Percentiles rank a stretch among this genome's conserved stretches.
These are phyloP conservation scores for Spongilla lacustris DNA, from an alignment of 37 sponge, comb jelly and placozoan species.

Conservation along the genomic window DNA sequence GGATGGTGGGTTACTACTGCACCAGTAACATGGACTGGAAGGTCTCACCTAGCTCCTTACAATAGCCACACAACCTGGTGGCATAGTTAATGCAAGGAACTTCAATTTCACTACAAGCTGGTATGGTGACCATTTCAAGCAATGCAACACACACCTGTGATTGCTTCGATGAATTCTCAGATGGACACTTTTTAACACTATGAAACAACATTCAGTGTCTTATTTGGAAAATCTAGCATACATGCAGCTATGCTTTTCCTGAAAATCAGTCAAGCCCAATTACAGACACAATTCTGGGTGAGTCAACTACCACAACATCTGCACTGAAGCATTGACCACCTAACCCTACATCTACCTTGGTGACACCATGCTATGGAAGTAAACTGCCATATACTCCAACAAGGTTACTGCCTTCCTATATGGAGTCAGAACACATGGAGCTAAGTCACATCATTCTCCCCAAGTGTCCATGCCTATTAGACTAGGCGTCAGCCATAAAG, in stretches of 20 bases:
- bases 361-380: background rate
- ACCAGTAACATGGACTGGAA: background rate
- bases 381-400: slow-evolving; percentile 2
- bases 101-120: background rate
- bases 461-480: background rate
- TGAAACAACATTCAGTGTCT: background rate
- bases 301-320: slow-evolving; percentile 2
- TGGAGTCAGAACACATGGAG: background rate
- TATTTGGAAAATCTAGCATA: background rate
- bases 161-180: background rate
- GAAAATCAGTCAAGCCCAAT: background rate
- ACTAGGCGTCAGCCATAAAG: no score
- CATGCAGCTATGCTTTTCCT: background rate
- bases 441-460: background rate
- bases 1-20: background rate
- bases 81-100: background rate
- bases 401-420: background rate
- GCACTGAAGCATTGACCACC: background rate
- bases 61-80: background rate
- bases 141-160: background rate
- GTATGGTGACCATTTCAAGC: background rate
- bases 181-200: background rate
- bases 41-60: background rate
- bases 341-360: background rate
- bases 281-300: no score